A percentile compares a stretch with the other conserved stretches of the same genome.
Evolutionary conservation across 1,140 invertebrate genomes (phyloP).

Genomic region (Cyrtorhinus lividipennis): DNA sequence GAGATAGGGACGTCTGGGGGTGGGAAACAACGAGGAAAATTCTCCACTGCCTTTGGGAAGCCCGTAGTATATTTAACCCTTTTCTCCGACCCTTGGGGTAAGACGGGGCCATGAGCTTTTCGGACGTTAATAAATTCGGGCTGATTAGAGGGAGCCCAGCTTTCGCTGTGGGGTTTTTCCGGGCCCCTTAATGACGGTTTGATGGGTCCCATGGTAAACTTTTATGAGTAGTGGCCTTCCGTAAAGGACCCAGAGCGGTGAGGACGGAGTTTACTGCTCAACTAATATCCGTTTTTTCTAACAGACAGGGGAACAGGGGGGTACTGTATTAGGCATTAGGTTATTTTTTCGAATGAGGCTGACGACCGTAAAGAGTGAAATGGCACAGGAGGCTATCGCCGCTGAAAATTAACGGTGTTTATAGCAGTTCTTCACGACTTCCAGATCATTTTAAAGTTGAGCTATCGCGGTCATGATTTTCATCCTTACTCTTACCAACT

Average conservation of each 20-base stretch:
- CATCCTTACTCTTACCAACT: too few relatives aligned
- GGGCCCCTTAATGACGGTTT: background rate
- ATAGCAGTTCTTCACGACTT: too few relatives aligned
- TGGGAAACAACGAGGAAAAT: too few relatives aligned
- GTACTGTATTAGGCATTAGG: background rate
- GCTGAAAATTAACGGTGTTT: too few relatives aligned
- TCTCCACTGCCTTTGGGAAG: too few relatives aligned
- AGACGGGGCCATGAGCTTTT: background rate
- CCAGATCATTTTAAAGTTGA: too few relatives aligned
- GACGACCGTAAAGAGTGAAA: background rate
- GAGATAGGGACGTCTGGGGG: too few relatives aligned
- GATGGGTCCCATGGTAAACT: conserved; percentile 9
- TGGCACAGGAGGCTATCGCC: too few relatives aligned
- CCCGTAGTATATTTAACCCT: background rate
- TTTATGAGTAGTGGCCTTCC: background rate
- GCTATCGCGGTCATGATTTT: too few relatives aligned
- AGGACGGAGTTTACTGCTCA: background rate
- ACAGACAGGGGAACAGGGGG: background rate
- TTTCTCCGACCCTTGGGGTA: background rate
- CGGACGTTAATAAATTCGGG: conserved; percentile 7
- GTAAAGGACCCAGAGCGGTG: background rate
- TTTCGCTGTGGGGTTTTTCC: background rate
- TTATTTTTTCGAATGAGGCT: background rate
- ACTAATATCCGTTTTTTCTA: background rate
- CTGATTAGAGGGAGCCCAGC: background rate